phyloP scores from a whole-genome alignment of 2,113 vertebrate species.

The Chlorodrepanis virens region DNA sequence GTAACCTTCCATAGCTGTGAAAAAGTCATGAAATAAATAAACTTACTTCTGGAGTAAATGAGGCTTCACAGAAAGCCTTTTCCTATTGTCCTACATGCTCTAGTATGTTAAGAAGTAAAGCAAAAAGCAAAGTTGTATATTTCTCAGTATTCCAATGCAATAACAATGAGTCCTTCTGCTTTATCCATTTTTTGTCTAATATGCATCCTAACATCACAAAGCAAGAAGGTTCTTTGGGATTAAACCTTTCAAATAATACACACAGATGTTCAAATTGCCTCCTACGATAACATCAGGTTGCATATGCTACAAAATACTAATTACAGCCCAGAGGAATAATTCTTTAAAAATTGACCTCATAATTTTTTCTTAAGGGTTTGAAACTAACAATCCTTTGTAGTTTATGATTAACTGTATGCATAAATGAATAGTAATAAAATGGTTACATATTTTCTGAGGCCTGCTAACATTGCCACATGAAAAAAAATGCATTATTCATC shows the following conservation, averaged over 20 bases:
- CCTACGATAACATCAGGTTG: constrained; percentile 66
- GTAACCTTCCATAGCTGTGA: background rate
- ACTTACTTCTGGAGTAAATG: background rate
- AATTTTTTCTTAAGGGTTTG: constrained; percentile 66
- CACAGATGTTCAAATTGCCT: constrained; percentile 57
- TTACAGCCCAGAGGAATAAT: constrained; percentile 72
- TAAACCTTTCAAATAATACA: constrained; percentile 11
- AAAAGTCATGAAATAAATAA: background rate
- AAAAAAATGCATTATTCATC: constrained; percentile 30
- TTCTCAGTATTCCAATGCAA: background rate
- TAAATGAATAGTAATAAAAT: constrained; percentile 77
- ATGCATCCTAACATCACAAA: background rate
- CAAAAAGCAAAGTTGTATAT: background rate
- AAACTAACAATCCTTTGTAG: constrained; percentile 68
- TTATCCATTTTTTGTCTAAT: background rate
- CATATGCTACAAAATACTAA: constrained; percentile 72
- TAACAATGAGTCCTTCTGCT: background rate
- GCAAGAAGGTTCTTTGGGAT: background rate
- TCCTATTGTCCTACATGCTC: background rate
- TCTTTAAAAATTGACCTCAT: constrained; percentile 76
- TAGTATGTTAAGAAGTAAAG: background rate
- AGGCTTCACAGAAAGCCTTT: background rate
- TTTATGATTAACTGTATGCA: constrained; percentile 73
- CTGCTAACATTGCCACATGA: background rate
- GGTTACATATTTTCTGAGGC: background rate